A percentile compares a stretch with the other conserved stretches of the same genome.
Evolutionary conservation across 53 echinoderm and acorn worm genomes (phyloP).

Genomic region (Apostichopus leukothele): DNA sequence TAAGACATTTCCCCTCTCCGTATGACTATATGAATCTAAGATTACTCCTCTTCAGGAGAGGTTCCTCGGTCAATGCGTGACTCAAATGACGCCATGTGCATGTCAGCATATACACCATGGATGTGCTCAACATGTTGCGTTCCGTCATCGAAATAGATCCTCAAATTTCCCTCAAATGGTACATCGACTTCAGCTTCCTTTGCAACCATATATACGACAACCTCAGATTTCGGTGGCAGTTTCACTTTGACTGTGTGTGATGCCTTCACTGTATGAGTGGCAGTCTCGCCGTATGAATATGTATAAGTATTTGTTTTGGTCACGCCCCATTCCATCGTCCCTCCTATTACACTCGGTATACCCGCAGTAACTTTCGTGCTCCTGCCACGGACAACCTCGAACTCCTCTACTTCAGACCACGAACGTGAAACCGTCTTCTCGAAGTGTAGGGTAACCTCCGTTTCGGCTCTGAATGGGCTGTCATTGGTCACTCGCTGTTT

Average conservation of each 20-base stretch:
- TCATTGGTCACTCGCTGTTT: slow-evolving; percentile 11
- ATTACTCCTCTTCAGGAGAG: no score
- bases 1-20: no score
- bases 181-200: slow-evolving; percentile 8
- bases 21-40: no score
- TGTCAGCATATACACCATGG: not conserved
- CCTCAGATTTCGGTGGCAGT: not conserved
- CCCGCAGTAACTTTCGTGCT: not conserved
- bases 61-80: not conserved
- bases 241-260: slow-evolving; percentile 5
- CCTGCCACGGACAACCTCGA: not conserved
- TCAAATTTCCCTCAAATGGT: not conserved
- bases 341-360: not conserved
- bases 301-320: not conserved
- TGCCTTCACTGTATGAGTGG: not conserved
- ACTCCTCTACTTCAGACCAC: not conserved
- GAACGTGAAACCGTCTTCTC: not conserved
- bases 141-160: not conserved
- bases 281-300: not conserved
- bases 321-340: not conserved
- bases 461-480: not conserved
- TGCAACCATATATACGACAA: not conserved
- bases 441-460: not conserved
- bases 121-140: not conserved
- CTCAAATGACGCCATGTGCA: slow-evolving; percentile 3